Percentiles rank a stretch among this genome's conserved stretches.
These are phyloP conservation scores for Campylorhamphus procurvoides DNA, from an alignment of 2,113 vertebrate genomes.

Conservation along the genomic window DNA sequence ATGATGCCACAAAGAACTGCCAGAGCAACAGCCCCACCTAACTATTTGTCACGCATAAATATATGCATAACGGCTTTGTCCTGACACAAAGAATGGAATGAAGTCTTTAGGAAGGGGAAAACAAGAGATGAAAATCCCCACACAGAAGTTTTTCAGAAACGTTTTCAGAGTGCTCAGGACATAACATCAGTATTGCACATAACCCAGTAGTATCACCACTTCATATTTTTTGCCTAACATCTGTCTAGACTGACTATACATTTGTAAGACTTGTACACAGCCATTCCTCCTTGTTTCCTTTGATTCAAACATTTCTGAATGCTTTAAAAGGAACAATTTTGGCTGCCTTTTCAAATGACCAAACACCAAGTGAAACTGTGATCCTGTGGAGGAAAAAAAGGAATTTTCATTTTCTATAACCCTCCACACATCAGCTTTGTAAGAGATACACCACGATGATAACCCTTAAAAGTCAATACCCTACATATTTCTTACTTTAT, in stretches of 20 bases:
- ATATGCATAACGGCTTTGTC: background rate
- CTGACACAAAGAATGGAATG: background rate
- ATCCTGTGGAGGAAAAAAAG: background rate
- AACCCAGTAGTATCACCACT: background rate
- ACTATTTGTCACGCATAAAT: background rate
- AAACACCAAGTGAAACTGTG: background rate
- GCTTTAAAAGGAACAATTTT: background rate
- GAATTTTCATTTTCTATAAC: background rate
- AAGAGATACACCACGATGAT: background rate
- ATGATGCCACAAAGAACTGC: background rate
- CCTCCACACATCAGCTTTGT: background rate
- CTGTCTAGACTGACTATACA: background rate
- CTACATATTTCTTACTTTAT: background rate
- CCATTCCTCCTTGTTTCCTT: background rate
- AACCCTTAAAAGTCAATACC: background rate
- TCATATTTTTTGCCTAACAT: background rate
- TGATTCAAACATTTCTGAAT: background rate
- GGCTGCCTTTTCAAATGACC: background rate
- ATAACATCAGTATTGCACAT: background rate
- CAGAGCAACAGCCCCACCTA: background rate
- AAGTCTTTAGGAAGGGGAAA: background rate
- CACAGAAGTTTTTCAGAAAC: background rate
- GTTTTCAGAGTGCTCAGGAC: background rate
- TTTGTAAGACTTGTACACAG: background rate
- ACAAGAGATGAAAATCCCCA: background rate